Evolutionary conservation across 1,140 invertebrate genomes (phyloP).

Genomic region (Drosophila sproati): DNA sequence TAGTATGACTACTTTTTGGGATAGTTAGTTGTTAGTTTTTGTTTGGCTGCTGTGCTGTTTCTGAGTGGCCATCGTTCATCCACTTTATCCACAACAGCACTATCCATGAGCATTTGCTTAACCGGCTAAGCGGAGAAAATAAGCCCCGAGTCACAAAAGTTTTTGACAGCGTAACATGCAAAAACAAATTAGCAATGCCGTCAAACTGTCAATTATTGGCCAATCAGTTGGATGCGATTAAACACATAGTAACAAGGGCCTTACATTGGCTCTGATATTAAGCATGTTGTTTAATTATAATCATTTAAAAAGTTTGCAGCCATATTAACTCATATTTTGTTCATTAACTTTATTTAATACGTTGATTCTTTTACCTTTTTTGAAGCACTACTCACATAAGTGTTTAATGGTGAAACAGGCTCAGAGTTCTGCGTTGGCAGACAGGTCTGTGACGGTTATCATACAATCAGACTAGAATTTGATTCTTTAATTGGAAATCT

Average conservation of each 20-base stretch:
- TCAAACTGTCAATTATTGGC: slow-evolving; percentile 77
- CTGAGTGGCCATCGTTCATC: slow-evolving; percentile 29
- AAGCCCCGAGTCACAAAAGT: slow-evolving; percentile 38
- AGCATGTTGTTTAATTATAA: neutral
- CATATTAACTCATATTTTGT: no score
- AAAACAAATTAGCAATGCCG: slow-evolving; percentile 76
- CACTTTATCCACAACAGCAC: neutral
- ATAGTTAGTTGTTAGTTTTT: slow-evolving; percentile 15
- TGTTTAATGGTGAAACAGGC: no score
- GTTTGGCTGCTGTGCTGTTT: slow-evolving; percentile 45
- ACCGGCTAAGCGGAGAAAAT: slow-evolving; percentile 17
- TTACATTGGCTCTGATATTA: neutral
- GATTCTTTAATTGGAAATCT: no score
- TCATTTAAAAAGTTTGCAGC: neutral
- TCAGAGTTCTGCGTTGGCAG: no score
- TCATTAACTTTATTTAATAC: no score
- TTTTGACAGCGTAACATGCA: slow-evolving; percentile 78
- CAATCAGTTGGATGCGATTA: slow-evolving; percentile 74
- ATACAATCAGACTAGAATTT: no score
- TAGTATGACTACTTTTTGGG: slow-evolving; percentile 16
- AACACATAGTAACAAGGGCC: slow-evolving; percentile 36
- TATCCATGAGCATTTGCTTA: slow-evolving; percentile 28
- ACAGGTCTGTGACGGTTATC: no score
- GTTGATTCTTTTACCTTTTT: no score
- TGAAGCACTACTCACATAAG: no score